These are phyloP conservation scores for Drosophila paracracens DNA, from an alignment of 2,888 invertebrate genomes.

Conservation along the genomic window DNA sequence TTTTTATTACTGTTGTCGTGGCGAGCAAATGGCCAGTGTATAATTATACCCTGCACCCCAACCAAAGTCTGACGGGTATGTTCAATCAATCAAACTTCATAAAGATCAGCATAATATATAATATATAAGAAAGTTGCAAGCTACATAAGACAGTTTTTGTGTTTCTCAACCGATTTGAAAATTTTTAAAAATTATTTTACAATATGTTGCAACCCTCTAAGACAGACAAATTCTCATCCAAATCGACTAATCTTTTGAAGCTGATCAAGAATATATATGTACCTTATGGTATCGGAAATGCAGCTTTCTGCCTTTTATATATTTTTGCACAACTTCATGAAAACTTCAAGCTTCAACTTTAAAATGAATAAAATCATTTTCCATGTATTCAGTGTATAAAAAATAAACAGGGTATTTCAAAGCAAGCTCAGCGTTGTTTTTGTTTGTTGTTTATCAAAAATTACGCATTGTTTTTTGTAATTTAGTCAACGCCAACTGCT, in stretches of 20 bases:
- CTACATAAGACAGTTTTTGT: background rate
- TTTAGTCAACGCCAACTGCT: conserved; percentile 50
- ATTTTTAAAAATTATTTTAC: background rate
- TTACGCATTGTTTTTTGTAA: conserved; percentile 41
- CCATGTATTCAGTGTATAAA: background rate
- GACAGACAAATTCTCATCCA: background rate
- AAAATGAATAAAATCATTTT: too few species aligned
- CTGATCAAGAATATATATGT: background rate
- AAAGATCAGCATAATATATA: background rate
- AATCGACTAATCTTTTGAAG: background rate
- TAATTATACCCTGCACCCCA: conserved; percentile 11
- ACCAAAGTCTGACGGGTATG: background rate
- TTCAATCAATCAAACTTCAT: background rate
- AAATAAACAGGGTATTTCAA: conserved; percentile 10
- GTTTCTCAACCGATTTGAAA: background rate
- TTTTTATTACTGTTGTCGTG: background rate
- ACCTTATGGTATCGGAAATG: background rate
- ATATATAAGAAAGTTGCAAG: background rate
- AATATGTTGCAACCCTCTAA: background rate
- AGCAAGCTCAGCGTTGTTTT: background rate
- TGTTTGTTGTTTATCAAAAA: conserved; percentile 13
- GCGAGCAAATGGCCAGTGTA: conserved; percentile 7
- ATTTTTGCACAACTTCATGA: background rate
- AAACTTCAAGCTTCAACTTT: too few species aligned
- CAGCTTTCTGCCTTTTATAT: background rate